Evolutionary conservation across 1,140 invertebrate genomes (phyloP).

Genomic region (Drosophila bocki): DNA sequence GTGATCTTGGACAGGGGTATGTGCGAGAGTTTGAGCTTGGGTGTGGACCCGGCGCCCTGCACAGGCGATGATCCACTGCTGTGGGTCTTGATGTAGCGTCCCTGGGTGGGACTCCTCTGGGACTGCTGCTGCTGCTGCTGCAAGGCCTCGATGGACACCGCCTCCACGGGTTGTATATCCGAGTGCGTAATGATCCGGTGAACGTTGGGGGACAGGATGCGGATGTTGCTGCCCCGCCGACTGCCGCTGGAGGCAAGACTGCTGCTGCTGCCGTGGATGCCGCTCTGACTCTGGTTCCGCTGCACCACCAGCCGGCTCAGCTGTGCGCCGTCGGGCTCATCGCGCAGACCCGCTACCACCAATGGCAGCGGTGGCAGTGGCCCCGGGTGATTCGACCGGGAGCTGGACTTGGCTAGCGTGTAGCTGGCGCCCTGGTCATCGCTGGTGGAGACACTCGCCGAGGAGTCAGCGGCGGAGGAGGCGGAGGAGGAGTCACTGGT

Average conservation of each 20-base stretch:
- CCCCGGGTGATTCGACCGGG: constrained; percentile 21
- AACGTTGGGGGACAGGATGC: constrained; percentile 80
- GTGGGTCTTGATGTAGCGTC: constrained; percentile 57
- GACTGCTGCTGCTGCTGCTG: constrained; percentile 51
- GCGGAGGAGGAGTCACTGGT: constrained; percentile 49
- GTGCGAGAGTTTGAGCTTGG: constrained; percentile 71
- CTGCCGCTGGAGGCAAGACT: constrained; percentile 67
- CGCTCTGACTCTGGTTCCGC: constrained; percentile 51
- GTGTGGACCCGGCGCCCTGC: constrained; percentile 9
- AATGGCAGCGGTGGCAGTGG: constrained; percentile 28
- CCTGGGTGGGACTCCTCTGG: constrained; percentile 56
- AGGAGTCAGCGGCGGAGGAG: constrained; percentile 31
- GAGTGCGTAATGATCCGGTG: constrained; percentile 80
- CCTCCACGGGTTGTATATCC: constrained; percentile 67
- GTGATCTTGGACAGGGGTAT: constrained; percentile 81
- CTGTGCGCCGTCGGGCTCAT: constrained; percentile 72
- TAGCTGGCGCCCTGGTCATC: constrained; percentile 68
- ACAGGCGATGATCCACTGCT: not conserved
- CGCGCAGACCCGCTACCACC: constrained; percentile 68
- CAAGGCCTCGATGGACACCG: constrained; percentile 73
- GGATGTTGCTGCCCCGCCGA: constrained; percentile 77
- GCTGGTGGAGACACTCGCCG: constrained; percentile 52
- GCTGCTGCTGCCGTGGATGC: constrained; percentile 60
- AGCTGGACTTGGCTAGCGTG: constrained; percentile 36
- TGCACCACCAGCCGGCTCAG: constrained; percentile 65